Evolutionary conservation across 2,113 vertebrate species (phyloP).

Genomic region (Tragelaphus strepsiceros): DNA sequence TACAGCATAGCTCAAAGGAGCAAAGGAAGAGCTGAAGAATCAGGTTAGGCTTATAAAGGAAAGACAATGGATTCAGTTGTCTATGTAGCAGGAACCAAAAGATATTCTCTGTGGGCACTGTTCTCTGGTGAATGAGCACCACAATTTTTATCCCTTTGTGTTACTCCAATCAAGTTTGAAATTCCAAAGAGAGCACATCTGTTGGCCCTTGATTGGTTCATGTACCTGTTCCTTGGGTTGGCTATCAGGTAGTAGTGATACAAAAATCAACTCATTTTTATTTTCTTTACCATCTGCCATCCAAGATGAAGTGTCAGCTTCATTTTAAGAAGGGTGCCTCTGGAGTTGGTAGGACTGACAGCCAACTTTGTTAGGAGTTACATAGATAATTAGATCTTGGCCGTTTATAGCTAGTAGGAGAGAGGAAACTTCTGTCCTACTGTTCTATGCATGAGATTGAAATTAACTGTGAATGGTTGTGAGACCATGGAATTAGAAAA

Average conservation of each 20-base stretch:
- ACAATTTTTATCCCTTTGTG: background rate
- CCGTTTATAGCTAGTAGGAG: background rate
- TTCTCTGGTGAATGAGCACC: background rate
- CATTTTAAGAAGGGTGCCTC: background rate
- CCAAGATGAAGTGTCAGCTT: background rate
- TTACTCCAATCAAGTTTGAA: background rate
- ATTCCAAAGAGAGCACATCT: background rate
- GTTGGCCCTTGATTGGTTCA: background rate
- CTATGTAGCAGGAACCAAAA: background rate
- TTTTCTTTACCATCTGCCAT: constrained; percentile 10
- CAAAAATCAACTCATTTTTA: background rate
- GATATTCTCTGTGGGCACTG: background rate
- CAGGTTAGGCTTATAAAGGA: background rate
- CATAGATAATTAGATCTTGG: background rate
- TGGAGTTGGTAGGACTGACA: background rate
- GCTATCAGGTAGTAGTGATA: background rate
- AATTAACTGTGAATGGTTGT: constrained; percentile 2
- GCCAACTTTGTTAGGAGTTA: background rate
- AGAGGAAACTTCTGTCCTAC: background rate
- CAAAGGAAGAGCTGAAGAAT: background rate
- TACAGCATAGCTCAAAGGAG: background rate
- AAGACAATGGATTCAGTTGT: background rate
- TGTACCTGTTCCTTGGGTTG: background rate
- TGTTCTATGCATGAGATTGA: background rate
- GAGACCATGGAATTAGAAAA: background rate